These are phyloP conservation scores for Apotomis betuletana DNA, from an alignment of 2,888 invertebrate species.

Conservation along the genomic window DNA sequence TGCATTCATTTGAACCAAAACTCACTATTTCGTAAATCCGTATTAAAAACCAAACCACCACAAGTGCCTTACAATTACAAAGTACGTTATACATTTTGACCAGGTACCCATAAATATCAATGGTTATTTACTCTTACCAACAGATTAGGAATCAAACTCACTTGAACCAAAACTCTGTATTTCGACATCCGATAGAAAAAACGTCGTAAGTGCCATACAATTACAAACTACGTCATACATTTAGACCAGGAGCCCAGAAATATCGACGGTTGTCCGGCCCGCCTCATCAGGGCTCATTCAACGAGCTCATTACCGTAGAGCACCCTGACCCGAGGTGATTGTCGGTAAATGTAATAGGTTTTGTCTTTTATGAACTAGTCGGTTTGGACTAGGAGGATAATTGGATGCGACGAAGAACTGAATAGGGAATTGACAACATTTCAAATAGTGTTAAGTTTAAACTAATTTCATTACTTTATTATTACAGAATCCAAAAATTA, in stretches of 20 bases:
- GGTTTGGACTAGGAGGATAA: slow-evolving; percentile 2
- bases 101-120: too few species aligned
- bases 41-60: too few species aligned
- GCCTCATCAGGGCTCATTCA: slow-evolving; percentile 64
- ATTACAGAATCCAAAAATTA: too few species aligned
- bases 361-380: slow-evolving; percentile 36
- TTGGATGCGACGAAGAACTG: background rate
- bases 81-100: too few species aligned
- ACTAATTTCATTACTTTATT: too few species aligned
- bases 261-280: slow-evolving; percentile 46
- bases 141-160: background rate
- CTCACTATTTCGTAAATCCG: too few species aligned
- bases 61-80: too few species aligned
- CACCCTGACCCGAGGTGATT: slow-evolving; percentile 51
- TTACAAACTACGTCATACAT: background rate
- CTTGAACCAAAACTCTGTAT: background rate
- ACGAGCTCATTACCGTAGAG: slow-evolving; percentile 64
- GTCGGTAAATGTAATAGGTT: slow-evolving; percentile 42
- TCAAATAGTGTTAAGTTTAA: too few species aligned
- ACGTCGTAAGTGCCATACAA: background rate
- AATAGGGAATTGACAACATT: too few species aligned
- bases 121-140: too few species aligned
- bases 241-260: background rate
- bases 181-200: background rate
- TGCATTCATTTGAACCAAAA: too few species aligned